Percentiles rank a stretch among this genome's conserved stretches.
These are phyloP conservation scores for Luidia sarsii DNA, from an alignment of 53 echinoderm and acorn worm genomes.

Conservation along the genomic window DNA sequence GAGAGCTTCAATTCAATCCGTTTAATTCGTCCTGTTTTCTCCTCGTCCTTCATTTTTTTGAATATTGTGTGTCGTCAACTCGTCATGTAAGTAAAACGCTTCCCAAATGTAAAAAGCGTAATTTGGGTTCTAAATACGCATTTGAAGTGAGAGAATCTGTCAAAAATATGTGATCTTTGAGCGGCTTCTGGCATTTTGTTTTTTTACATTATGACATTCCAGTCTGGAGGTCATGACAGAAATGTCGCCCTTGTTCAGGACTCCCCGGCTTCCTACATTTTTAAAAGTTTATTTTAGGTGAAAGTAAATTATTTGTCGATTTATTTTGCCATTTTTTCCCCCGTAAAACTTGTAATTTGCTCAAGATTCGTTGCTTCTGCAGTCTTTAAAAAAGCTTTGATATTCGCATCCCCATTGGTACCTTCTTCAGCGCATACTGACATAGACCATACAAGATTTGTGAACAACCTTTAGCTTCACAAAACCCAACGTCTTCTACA, in stretches of 20 bases:
- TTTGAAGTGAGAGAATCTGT: conserved; percentile 8
- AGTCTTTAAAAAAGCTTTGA: too few relatives aligned
- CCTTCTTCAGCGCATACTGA: too few relatives aligned
- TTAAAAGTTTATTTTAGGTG: background rate
- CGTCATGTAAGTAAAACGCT: too few relatives aligned
- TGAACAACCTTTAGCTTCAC: too few relatives aligned
- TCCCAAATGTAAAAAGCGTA: too few relatives aligned
- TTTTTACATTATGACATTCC: conserved; percentile 12
- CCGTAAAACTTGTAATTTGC: background rate
- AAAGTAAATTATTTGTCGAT: background rate
- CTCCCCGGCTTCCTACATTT: too few relatives aligned
- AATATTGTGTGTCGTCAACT: background rate
- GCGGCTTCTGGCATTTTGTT: background rate
- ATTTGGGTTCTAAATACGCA: background rate
- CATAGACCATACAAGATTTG: too few relatives aligned
- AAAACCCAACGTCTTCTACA: too few relatives aligned
- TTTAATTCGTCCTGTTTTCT: background rate
- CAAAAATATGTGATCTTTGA: conserved; percentile 21
- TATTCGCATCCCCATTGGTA: too few relatives aligned
- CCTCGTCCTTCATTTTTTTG: background rate
- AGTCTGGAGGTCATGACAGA: too few relatives aligned
- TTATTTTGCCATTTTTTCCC: background rate
- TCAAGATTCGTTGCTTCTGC: too few relatives aligned
- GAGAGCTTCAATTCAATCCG: background rate
- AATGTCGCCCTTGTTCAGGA: too few relatives aligned